Evolutionary conservation across 2,888 invertebrate species (phyloP).

Genomic region (Chymomyza caudatula): DNA sequence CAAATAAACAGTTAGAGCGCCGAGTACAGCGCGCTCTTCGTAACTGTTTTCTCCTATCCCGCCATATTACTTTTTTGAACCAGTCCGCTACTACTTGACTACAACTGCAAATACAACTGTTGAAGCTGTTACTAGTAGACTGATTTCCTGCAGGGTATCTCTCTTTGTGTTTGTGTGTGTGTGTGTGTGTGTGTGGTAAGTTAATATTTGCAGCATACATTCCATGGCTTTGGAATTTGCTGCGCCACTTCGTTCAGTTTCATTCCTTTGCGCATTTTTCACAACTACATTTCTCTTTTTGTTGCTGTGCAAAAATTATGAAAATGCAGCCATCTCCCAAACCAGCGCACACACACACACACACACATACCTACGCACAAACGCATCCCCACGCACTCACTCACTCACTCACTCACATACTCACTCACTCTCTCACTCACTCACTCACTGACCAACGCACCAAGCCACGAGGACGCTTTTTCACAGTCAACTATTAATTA

Average conservation of each 20-base stretch:
- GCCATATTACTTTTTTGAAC: too few relatives aligned
- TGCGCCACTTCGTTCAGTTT: slow-evolving; percentile 40
- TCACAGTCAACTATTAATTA: slow-evolving; percentile 52
- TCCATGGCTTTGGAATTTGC: slow-evolving; percentile 59
- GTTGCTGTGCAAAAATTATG: slow-evolving; percentile 54
- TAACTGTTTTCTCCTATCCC: too few relatives aligned
- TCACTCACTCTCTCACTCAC: slow-evolving; percentile 5
- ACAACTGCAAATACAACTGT: too few relatives aligned
- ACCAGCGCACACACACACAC: neutral
- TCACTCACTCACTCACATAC: too few relatives aligned
- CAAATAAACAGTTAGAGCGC: too few relatives aligned
- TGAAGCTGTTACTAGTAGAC: too few relatives aligned
- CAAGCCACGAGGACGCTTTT: slow-evolving; percentile 10
- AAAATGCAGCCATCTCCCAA: slow-evolving; percentile 41
- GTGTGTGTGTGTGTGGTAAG: slow-evolving; percentile 46
- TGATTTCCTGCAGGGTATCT: too few relatives aligned
- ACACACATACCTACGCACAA: slow-evolving; percentile 20
- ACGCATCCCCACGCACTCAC: slow-evolving; percentile 6
- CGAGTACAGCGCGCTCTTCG: too few relatives aligned
- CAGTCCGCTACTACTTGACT: too few relatives aligned
- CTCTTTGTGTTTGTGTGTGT: slow-evolving; percentile 24
- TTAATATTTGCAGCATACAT: slow-evolving; percentile 71
- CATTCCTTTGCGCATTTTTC: slow-evolving; percentile 37
- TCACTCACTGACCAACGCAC: neutral
- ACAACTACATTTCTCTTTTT: slow-evolving; percentile 30